Conservation (phyloP, 2,888 invertebrate species). For the Tachina grossa region DNA sequence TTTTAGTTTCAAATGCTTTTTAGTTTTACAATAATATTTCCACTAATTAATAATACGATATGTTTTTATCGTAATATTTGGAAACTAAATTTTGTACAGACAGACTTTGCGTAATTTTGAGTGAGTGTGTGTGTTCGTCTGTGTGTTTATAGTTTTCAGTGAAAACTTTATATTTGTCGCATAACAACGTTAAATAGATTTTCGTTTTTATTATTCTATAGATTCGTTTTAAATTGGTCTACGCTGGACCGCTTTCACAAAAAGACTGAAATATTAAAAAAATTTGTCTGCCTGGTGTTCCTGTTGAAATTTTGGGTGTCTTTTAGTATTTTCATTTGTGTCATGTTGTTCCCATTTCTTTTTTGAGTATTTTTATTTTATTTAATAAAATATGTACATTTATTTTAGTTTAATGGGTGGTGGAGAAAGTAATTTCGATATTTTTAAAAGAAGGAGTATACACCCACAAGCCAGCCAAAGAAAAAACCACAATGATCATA, state of each 20-base stretch:
- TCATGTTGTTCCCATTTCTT: conserved; percentile 52
- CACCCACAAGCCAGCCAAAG: not conserved
- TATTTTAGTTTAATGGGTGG: conserved; percentile 31
- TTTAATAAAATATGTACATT: conserved; percentile 34
- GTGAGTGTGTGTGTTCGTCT: not conserved
- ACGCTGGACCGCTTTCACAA: conserved; percentile 82
- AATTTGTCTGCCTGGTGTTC: conserved; percentile 55
- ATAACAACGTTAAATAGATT: conserved; percentile 27
- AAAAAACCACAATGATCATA: not conserved
- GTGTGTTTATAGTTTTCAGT: not conserved
- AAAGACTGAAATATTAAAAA: conserved; percentile 77
- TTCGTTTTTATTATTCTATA: conserved; percentile 37
- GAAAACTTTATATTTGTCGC: conserved; percentile 27
- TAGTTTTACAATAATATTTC: conserved; percentile 7
- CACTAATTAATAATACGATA: conserved; percentile 19
- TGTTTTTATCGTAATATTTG: conserved; percentile 22
- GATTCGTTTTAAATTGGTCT: conserved; percentile 72
- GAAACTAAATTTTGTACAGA: not conserved
- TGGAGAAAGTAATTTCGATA: conserved; percentile 16
- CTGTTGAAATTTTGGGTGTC: conserved; percentile 62
- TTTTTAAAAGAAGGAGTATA: not conserved
- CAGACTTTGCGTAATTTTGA: no score
- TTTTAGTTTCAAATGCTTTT: not conserved
- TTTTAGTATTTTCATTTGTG: conserved; percentile 47
- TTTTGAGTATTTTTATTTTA: conserved; percentile 61